Conservation (phyloP, 2,888 invertebrate species). For the Crepidodera aurea region DNA sequence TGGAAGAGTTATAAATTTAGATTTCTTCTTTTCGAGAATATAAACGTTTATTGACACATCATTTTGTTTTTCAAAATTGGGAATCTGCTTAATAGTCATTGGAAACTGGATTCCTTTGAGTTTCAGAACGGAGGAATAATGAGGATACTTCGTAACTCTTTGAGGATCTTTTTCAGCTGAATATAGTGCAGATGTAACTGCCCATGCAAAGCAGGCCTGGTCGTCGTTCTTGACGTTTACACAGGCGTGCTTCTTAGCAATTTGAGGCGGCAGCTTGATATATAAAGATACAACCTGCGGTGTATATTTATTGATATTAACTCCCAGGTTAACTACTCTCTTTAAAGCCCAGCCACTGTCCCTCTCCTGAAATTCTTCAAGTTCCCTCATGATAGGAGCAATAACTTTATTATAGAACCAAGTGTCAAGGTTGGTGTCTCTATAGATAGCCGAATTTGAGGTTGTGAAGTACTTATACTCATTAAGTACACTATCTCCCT, state of each 20-base stretch:
- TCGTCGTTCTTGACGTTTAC: constrained; percentile 37
- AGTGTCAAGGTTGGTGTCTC: constrained; percentile 29
- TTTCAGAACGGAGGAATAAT: constrained; percentile 42
- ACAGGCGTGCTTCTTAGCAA: neutral
- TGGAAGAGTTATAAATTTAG: constrained; percentile 9
- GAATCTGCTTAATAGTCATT: constrained; percentile 40
- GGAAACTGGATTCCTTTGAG: constrained; percentile 45
- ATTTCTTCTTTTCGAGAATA: constrained; percentile 31
- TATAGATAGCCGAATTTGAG: constrained; percentile 34
- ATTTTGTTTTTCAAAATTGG: constrained; percentile 46
- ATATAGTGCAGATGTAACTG: neutral
- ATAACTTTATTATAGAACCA: constrained; percentile 41
- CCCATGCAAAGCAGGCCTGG: constrained; percentile 24
- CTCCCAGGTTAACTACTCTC: constrained; percentile 36
- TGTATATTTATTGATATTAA: constrained; percentile 45
- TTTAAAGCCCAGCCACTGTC: constrained; percentile 42
- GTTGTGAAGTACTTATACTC: constrained; percentile 46
- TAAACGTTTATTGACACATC: constrained; percentile 45
- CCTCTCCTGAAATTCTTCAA: no score
- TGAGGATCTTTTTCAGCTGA: no score
- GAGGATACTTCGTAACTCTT: constrained; percentile 47
- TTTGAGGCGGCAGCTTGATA: neutral
- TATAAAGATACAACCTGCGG: constrained; percentile 42
- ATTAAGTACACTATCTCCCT: constrained; percentile 26
- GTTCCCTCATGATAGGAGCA: neutral